A percentile compares a stretch with the other conserved stretches of the same genome.
Evolutionary conservation across 35 echinoderm and acorn worm species (phyloP).

Genomic region (Heliocidaris erythrogramma): DNA sequence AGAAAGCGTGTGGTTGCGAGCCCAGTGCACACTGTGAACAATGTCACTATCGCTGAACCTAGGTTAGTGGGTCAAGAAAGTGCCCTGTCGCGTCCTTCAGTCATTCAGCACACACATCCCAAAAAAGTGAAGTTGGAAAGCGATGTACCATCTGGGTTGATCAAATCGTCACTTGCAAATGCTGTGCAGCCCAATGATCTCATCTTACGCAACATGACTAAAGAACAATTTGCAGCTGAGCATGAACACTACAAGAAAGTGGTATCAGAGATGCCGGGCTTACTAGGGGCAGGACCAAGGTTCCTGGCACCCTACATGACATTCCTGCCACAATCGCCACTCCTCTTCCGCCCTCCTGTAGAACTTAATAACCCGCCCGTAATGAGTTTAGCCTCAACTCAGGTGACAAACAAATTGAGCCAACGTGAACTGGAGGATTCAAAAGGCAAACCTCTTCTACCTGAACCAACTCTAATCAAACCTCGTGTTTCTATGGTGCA

Average conservation of each 20-base stretch:
- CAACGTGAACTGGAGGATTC: background rate
- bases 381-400: background rate
- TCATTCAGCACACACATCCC: slow-evolving; percentile 92
- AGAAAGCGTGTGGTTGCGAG: background rate
- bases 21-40: background rate
- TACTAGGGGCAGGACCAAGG: slow-evolving; percentile 12
- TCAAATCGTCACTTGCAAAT: slow-evolving; percentile 35
- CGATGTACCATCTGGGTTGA: slow-evolving; percentile 4
- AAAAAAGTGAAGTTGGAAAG: slow-evolving; percentile 28
- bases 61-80: background rate
- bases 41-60: background rate
- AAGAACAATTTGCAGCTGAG: slow-evolving; percentile 28
- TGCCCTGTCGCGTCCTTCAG: slow-evolving; percentile 67
- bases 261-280: slow-evolving; percentile 38
- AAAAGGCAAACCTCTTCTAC: background rate
- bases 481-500: slow-evolving; percentile 27
- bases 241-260: slow-evolving; percentile 46
- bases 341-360: slow-evolving; percentile 17
- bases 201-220: slow-evolving; percentile 68
- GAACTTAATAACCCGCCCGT: background rate
- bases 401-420: background rate
- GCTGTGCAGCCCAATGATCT: slow-evolving; percentile 81
- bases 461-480: background rate
- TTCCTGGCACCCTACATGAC: slow-evolving; percentile 50
- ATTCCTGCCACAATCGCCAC: background rate